These are phyloP conservation scores for Cossypha polioptera DNA, from an alignment of 2,797 vertebrate genomes.

Conservation along the genomic window DNA sequence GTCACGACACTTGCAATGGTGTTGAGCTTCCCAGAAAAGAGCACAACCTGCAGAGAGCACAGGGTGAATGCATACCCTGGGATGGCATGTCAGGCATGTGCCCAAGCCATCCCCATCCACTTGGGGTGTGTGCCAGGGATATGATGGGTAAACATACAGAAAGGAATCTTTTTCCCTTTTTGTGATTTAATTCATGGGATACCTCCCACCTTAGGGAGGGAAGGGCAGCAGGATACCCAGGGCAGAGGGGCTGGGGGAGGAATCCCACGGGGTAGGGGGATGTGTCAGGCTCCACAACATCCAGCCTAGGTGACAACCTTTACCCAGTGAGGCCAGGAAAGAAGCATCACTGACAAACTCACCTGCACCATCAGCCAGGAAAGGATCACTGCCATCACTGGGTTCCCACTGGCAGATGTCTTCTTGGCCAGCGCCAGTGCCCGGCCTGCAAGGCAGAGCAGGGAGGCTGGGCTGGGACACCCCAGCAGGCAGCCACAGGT, in stretches of 20 bases:
- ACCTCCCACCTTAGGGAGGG: not conserved
- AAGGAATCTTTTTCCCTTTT: not conserved
- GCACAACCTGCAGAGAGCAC: constrained; percentile 78
- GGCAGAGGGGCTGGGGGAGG: too few relatives aligned
- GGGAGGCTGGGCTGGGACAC: not conserved
- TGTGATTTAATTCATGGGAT: not conserved
- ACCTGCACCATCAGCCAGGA: constrained; percentile 92
- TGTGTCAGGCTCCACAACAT: accelerated
- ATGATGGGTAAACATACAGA: not conserved
- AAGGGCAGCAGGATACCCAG: not conserved
- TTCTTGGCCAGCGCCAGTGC: constrained; percentile 81
- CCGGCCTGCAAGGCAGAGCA: constrained; percentile 68
- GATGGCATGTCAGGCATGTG: accelerated
- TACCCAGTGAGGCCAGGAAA: accelerated
- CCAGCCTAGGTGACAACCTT: not conserved
- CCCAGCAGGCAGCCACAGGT: not conserved
- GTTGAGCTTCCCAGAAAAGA: constrained; percentile 91
- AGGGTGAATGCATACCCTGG: not conserved
- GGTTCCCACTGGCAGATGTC: constrained; percentile 85
- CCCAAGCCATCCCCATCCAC: not conserved
- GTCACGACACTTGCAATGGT: constrained; percentile 90
- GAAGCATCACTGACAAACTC: not conserved
- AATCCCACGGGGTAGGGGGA: not conserved
- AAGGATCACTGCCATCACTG: constrained; percentile 86
- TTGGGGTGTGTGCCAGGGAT: accelerated